Base-by-base conservation (phyloP, 2,113 vertebrate species). In the Phoxinus phoxinus region DNA sequence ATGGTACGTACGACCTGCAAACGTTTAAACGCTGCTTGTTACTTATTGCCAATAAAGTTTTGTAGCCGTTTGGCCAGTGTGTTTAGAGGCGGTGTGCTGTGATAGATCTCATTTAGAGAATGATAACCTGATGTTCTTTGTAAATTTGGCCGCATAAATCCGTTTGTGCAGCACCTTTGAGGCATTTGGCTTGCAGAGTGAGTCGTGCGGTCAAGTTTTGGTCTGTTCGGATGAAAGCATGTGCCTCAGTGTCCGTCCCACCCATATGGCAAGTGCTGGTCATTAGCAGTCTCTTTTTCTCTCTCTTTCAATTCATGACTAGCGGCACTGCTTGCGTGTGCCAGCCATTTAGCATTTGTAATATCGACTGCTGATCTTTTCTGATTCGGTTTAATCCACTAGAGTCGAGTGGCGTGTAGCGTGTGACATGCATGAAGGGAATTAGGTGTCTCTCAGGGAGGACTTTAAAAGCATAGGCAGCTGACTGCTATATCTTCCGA, bases 371-470 rank as follows among this genome's bases (percentile, higher is more conserved):
- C 25, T 61, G 78, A 82, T 86, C 78, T 76, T 81, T 82, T 84
- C 61, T 85, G 79, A 84, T 85, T 77, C 10, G 3, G 59, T 85
- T 83, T 85, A 83, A 85, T 88, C 84, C 72, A 79, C 61, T 72
- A 3, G 10, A 63, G 76, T 86, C 21, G 69, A 32, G 46, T 23
- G 17, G 32, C 10, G 35, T 21, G 15, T 21, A 13, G 46, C 27
- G 15, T 53, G 74, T 76, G 12, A 30, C 41, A 78, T 73, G 37
- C 56, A 53, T 30, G 21, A 41, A 41, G 58, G 25, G 61, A 78
- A 48, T 67, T 77, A 56, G 27, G 23, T 78, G 63, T 59, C 10
- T 59, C 44, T 67, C 72, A 59, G 48, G 25, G 21, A 71, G 15
- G 44, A n/a, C 41, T 27, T 32, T n/a, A 10, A 12, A 75, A 76